phyloP scores from a whole-genome alignment of 2,113 vertebrate species.

The Choloepus hoffmanni region DNA sequence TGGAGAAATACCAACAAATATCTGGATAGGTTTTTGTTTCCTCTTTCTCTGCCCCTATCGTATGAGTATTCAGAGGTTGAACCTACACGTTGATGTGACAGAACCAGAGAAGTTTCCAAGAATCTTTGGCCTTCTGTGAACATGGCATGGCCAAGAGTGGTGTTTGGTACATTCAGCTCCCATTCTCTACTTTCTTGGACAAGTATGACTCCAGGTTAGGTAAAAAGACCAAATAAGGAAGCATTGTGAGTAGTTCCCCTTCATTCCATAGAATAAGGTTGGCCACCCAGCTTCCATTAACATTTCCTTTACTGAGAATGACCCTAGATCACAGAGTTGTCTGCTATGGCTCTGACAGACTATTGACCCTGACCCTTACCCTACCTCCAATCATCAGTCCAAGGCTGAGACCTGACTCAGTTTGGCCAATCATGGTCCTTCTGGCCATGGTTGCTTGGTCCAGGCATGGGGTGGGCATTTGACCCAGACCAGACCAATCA shows the following conservation, averaged over 20 bases:
- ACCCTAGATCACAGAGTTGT: background rate
- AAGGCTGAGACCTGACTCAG: background rate
- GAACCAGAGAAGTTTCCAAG: background rate
- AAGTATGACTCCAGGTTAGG: background rate
- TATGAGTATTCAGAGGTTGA: background rate
- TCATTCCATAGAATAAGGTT: background rate
- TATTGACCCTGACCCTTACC: background rate
- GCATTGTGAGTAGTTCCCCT: background rate
- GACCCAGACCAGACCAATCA: background rate
- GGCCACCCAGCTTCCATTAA: background rate
- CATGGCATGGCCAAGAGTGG: background rate
- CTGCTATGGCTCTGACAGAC: background rate
- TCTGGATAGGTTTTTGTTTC: background rate
- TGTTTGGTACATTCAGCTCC: background rate
- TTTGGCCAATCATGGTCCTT: background rate
- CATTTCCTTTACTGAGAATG: background rate
- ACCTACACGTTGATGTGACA: background rate
- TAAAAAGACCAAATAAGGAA: background rate
- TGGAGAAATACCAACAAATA: background rate
- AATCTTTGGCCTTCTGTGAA: background rate
- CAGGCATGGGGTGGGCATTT: background rate
- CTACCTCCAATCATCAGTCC: background rate
- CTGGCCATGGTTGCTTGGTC: background rate
- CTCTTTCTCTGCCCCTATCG: background rate
- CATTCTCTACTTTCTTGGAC: background rate